A percentile compares a stretch with the other conserved stretches of the same genome.
Conservation (phyloP, 2,113 vertebrate species). For the mouse (Mus musculus) region GRCm39 chr1:59037501-59038000, state of each 20-base stretch:
- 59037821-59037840: neutral
- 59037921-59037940: neutral
- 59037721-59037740: neutral
- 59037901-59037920: neutral
- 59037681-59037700: neutral
- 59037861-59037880: neutral
- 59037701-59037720: neutral
- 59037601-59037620: too few relatives aligned
- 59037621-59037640: too few relatives aligned
- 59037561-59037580: too few relatives aligned
- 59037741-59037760: neutral
- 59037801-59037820: constrained; percentile 38
- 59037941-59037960: neutral
- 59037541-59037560: too few relatives aligned
- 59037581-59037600: too few relatives aligned
- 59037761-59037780: neutral
- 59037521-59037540: too few relatives aligned
- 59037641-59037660: too few relatives aligned
- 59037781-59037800: neutral
- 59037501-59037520: too few relatives aligned
- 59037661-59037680: too few relatives aligned
- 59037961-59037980: neutral
- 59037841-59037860: neutral
- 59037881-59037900: neutral
- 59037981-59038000: neutral